Evolutionary conservation across 2,888 invertebrate species (phyloP).

Genomic region (Amphipoea lucens): DNA sequence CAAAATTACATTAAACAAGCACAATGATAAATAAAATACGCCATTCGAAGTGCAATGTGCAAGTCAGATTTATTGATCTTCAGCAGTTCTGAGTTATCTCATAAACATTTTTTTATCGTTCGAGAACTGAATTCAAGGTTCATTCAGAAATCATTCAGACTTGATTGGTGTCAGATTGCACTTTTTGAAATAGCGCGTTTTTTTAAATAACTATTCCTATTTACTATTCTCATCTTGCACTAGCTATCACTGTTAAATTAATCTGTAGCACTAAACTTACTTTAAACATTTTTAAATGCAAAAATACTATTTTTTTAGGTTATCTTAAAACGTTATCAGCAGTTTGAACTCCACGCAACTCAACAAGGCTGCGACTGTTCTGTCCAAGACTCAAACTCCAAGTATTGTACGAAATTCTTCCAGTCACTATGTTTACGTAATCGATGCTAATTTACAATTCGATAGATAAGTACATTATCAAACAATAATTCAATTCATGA

Average conservation of each 20-base stretch:
- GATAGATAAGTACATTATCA: conserved; percentile 16
- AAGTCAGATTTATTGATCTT: conserved; percentile 13
- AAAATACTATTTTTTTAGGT: conserved; percentile 9
- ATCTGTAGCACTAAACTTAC: conserved; percentile 36
- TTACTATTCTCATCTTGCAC: background rate
- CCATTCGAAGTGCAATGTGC: background rate
- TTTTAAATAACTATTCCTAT: background rate
- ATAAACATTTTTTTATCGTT: background rate
- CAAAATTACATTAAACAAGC: background rate
- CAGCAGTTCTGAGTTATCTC: background rate
- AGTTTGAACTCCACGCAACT: conserved; percentile 5
- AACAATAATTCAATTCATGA: background rate
- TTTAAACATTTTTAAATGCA: conserved; percentile 50
- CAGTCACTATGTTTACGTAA: conserved; percentile 48
- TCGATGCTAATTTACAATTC: conserved; percentile 25
- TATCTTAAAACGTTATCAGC: conserved; percentile 5
- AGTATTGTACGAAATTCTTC: conserved; percentile 10
- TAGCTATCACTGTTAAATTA: background rate
- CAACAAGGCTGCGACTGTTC: conserved; percentile 10
- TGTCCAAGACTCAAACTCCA: conserved; percentile 12
- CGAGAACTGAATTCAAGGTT: background rate
- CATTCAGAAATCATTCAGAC: background rate
- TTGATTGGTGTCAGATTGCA: background rate
- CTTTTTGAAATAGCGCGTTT: background rate
- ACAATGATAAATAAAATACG: background rate